These are phyloP conservation scores for Anolis apletophallus DNA, from an alignment of 2,797 vertebrate species.

Conservation along the genomic window DNA sequence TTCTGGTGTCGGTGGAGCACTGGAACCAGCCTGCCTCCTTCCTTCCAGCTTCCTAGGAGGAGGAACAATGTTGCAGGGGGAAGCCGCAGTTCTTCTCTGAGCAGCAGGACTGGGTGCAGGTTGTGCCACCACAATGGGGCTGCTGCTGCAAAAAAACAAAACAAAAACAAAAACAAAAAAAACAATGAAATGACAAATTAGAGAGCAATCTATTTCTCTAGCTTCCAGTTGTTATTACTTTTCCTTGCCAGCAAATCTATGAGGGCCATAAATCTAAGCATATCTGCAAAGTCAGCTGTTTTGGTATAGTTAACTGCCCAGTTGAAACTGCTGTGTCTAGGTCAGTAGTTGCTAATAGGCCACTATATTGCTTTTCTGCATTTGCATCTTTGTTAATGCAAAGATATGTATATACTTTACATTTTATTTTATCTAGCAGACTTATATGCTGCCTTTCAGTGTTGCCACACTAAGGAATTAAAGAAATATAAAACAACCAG, in stretches of 20 bases:
- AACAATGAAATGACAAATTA: constrained; percentile 24
- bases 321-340: background rate
- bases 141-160: too few relatives aligned
- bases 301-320: background rate
- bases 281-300: background rate
- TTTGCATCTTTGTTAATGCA: background rate
- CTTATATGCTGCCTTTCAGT: background rate
- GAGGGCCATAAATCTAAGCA: background rate
- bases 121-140: constrained; percentile 77
- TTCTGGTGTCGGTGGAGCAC: constrained; percentile 86
- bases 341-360: background rate
- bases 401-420: background rate
- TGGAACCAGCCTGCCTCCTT: constrained; percentile 78
- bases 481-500: background rate
- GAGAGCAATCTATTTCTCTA: background rate
- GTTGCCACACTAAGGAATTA: background rate
- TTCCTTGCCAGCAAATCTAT: background rate
- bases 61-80: constrained; percentile 71
- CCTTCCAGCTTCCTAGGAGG: constrained; percentile 73
- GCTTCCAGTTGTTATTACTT: background rate
- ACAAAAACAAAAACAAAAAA: background rate
- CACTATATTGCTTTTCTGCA: background rate
- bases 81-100: constrained; percentile 55
- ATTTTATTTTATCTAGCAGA: background rate
- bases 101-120: constrained; percentile 68